These are phyloP conservation scores for Macrobrachium nipponense DNA, from an alignment of 1,140 invertebrate genomes.

Conservation along the genomic window DNA sequence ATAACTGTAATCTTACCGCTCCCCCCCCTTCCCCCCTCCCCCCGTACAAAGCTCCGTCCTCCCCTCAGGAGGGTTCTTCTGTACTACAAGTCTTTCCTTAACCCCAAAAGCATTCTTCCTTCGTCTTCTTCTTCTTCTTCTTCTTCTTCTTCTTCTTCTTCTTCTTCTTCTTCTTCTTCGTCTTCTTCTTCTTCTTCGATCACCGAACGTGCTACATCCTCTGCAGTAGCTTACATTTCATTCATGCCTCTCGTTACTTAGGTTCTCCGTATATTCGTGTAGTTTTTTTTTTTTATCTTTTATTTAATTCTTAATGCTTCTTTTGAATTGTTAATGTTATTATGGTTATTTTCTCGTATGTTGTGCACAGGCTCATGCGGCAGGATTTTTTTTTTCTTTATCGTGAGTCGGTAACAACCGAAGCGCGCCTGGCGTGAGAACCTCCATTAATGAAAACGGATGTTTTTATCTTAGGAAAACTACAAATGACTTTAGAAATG, in stretches of 20 bases:
- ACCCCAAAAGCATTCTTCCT: not conserved
- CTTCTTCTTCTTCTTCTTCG: not conserved
- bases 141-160: not conserved
- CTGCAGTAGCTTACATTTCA: not conserved
- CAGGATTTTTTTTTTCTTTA: too few relatives aligned
- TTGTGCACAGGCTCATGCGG: too few relatives aligned
- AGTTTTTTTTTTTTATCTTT: not conserved
- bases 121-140: not conserved
- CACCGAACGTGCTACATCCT: not conserved
- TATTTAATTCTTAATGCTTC: not conserved
- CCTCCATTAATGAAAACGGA: too few relatives aligned
- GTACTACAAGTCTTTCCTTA: not conserved
- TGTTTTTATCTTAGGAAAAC: too few relatives aligned
- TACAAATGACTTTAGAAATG: too few relatives aligned
- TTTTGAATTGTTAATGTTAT: too few relatives aligned
- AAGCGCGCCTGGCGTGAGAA: too few relatives aligned
- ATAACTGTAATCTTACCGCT: conserved; percentile 33
- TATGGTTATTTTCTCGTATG: too few relatives aligned
- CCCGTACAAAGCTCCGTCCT: not conserved
- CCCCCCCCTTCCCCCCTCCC: not conserved
- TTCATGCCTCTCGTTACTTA: not conserved
- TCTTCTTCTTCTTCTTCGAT: not conserved
- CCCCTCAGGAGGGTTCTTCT: not conserved
- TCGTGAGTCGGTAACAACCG: too few relatives aligned
- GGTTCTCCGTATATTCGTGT: not conserved